Conservation (phyloP, 2,888 invertebrate species). For the Serripes groenlandicus region DNA sequence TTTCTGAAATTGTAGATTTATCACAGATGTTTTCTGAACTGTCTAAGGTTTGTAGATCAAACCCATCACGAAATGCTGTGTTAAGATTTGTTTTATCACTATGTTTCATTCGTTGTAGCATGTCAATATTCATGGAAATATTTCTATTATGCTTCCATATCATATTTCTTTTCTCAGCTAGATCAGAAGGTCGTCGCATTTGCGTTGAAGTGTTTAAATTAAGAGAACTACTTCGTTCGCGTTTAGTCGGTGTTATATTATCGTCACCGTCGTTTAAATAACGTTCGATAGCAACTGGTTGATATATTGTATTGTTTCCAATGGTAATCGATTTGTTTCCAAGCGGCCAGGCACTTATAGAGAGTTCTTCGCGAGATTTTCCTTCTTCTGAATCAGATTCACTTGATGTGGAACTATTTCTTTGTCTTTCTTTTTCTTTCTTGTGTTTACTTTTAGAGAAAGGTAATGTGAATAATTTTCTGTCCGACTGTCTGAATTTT, state of each 20-base stretch:
- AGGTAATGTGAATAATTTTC: constrained; percentile 64
- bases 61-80: neutral
- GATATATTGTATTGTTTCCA: constrained; percentile 58
- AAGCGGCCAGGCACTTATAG: constrained; percentile 65
- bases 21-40: constrained; percentile 14
- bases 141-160: constrained; percentile 56
- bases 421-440: constrained; percentile 54
- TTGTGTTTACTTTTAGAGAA: constrained; percentile 49
- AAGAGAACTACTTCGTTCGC: constrained; percentile 63
- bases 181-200: constrained; percentile 39
- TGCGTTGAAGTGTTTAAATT: constrained; percentile 52
- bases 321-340: constrained; percentile 59
- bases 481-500: constrained; percentile 49
- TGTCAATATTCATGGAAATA: constrained; percentile 59
- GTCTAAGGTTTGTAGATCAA: neutral
- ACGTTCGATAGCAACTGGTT: constrained; percentile 55
- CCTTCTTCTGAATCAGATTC: constrained; percentile 63
- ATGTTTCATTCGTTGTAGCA: constrained; percentile 31
- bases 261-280: constrained; percentile 55
- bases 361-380: constrained; percentile 41
- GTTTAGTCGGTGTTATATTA: constrained; percentile 29
- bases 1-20: neutral
- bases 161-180: constrained; percentile 29
- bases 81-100: neutral
- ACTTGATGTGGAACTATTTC: constrained; percentile 64